Evolutionary conservation across 2,888 invertebrate genomes (phyloP), one percentile per base, ranked within the genome.

Genomic region (Ormyrus rosae): DNA sequence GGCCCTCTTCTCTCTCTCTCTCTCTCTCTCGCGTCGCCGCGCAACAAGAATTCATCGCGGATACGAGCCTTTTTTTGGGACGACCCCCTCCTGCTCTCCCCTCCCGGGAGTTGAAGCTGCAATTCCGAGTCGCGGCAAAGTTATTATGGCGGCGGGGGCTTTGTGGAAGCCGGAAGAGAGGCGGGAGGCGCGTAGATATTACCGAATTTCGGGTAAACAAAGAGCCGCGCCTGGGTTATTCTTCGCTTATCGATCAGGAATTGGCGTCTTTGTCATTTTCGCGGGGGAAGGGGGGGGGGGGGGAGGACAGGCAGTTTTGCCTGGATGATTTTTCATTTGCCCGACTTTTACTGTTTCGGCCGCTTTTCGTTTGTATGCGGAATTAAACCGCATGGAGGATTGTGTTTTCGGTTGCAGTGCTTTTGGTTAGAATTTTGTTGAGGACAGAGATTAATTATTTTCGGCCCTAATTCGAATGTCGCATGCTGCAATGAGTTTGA

Each of bases 121-220:
- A 77, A 70, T 68, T 77, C 48, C 68, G 56, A 8, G 65, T 65
- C 45, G 7, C 56, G 45, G 61, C 60, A 64, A 73, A 79, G 80
- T 80, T 80, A 75, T 80, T 80, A 80, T 34, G 2, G 64, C 13
- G 69, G n/a, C 69, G 56, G n/a, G 61, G n/a, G 61, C 50, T 50
- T 19, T 13, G 6, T 19, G 34, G 13, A 45, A 11, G 13, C 34
- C 4, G 9, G 48, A 5, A 11, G 51, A 10, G 58, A 34, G 55
- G 34, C 9, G 34, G 61, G 34, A 13, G 34, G 61, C 11, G 68
- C 13, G 13, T 53, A 19, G 53, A 13, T 4, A 7, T 45, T 34
- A 34, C 34, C 34, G 8, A 13, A 13, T 73, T 46, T 46, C n/a
- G 34, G 34, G 51, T 70, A 71, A 61, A 61, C 34, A 34, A n/a